Percentiles rank a stretch among this genome's conserved stretches.
Conservation (phyloP, 2,797 vertebrate species). For the Geotrypetes seraphini region DNA sequence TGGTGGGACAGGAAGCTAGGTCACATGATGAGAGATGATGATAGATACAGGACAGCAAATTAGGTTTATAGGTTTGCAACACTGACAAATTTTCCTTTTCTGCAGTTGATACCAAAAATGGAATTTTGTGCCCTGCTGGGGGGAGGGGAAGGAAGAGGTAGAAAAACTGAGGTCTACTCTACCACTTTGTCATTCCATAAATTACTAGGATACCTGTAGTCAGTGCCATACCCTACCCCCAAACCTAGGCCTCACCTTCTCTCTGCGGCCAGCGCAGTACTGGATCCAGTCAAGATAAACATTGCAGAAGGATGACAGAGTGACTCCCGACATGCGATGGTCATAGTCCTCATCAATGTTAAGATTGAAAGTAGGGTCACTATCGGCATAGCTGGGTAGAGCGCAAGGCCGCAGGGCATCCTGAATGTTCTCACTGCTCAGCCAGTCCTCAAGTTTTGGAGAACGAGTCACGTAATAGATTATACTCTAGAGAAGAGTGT, state of each 20-base stretch:
- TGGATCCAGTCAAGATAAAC: conserved; percentile 50
- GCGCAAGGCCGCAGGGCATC: conserved; percentile 33
- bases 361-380: conserved; percentile 48
- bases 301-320: conserved; percentile 36
- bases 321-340: conserved; percentile 39
- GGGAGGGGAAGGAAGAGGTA: no score
- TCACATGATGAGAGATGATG: no score
- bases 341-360: conserved; percentile 51
- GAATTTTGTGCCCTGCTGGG: no score
- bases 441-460: conserved; percentile 40
- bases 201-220: rapidly evolving
- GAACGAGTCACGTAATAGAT: conserved; percentile 49
- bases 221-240: not conserved
- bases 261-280: conserved; percentile 36
- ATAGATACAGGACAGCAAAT: no score
- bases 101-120: no score
- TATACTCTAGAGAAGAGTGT: conserved; percentile 31
- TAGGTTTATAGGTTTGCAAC: no score
- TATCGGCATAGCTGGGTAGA: conserved; percentile 33
- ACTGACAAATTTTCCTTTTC: no score
- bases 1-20: no score
- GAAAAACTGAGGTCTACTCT: no score
- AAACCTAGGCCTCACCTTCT: conserved; percentile 18
- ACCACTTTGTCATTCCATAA: no score
- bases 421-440: conserved; percentile 30